Percentiles rank a stretch among this genome's conserved stretches.
These are phyloP conservation scores for Zenarchopterus dispar DNA, from an alignment of 2,797 vertebrate genomes.

Conservation along the genomic window DNA sequence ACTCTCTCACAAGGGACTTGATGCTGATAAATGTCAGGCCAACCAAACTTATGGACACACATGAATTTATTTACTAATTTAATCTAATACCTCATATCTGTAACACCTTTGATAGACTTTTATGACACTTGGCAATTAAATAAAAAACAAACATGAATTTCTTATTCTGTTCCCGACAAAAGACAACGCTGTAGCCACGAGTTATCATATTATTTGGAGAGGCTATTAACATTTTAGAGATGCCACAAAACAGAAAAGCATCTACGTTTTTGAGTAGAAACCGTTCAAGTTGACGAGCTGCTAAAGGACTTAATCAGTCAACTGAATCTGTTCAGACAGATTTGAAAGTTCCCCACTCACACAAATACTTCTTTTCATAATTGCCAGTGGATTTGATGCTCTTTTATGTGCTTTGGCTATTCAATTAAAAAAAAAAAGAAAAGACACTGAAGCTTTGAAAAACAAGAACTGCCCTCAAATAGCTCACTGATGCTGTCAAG, in stretches of 20 bases:
- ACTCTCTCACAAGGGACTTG: no score
- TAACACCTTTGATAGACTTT: no score
- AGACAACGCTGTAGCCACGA: conserved; percentile 22
- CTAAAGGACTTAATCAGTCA: conserved; percentile 62
- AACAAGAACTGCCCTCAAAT: no score
- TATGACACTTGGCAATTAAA: no score
- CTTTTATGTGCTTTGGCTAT: background rate
- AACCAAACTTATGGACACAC: no score
- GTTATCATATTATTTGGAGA: conserved; percentile 18
- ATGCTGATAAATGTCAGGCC: no score
- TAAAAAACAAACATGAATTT: conserved; percentile 7
- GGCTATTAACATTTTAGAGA: conserved; percentile 11
- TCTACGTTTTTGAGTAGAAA: background rate
- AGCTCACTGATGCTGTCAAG: background rate
- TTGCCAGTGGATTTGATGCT: conserved; percentile 17
- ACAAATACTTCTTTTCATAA: conserved; percentile 18
- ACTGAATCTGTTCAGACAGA: conserved; percentile 49
- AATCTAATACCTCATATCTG: no score
- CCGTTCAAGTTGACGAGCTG: conserved; percentile 16
- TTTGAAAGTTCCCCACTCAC: conserved; percentile 46
- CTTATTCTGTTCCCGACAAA: conserved; percentile 29
- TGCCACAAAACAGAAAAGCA: conserved; percentile 4
- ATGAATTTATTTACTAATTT: no score
- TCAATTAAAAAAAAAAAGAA: background rate
- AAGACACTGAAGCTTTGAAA: no score